Conservation (phyloP, 2,113 vertebrate genomes). For the Verasper variegatus region DNA sequence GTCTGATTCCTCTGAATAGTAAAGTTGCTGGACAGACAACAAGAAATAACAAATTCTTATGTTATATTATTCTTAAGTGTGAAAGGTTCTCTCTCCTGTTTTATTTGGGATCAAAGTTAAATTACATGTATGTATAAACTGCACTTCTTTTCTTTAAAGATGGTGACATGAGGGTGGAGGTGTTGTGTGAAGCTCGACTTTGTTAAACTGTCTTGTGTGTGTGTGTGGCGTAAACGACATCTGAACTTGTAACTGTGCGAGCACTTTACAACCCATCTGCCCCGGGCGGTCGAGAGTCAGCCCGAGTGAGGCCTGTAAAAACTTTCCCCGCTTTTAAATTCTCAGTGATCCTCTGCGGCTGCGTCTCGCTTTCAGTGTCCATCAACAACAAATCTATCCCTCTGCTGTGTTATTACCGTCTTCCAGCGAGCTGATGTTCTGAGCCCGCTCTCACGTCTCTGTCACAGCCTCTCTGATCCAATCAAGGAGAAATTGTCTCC, state of each 20-base stretch:
- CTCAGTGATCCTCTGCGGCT: slow-evolving; percentile 29
- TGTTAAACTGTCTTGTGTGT: slow-evolving; percentile 34
- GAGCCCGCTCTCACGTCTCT: slow-evolving; percentile 24
- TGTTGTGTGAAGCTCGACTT: slow-evolving; percentile 21
- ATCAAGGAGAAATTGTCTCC: slow-evolving; percentile 3
- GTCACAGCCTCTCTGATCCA: slow-evolving; percentile 24
- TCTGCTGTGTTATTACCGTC: slow-evolving; percentile 34
- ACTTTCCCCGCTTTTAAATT: slow-evolving; percentile 45
- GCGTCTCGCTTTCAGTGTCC: slow-evolving; percentile 29
- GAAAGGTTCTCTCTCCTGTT: no score
- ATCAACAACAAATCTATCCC: slow-evolving; percentile 54
- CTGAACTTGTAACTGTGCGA: slow-evolving; percentile 26
- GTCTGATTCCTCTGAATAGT: no score
- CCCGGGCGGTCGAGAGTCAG: slow-evolving; percentile 28
- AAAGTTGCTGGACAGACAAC: not conserved
- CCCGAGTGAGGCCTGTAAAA: slow-evolving; percentile 25
- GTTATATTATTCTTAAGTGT: no score
- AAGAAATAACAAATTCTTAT: not conserved
- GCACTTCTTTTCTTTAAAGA: not conserved
- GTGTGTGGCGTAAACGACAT: not conserved
- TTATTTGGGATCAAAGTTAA: no score
- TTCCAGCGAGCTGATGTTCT: slow-evolving; percentile 24
- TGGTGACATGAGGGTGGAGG: slow-evolving; percentile 15
- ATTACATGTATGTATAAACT: no score
- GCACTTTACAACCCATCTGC: slow-evolving; percentile 45